Base-by-base conservation (phyloP, 2,797 vertebrate species). In the Cynodonichthys magdalenae region DNA sequence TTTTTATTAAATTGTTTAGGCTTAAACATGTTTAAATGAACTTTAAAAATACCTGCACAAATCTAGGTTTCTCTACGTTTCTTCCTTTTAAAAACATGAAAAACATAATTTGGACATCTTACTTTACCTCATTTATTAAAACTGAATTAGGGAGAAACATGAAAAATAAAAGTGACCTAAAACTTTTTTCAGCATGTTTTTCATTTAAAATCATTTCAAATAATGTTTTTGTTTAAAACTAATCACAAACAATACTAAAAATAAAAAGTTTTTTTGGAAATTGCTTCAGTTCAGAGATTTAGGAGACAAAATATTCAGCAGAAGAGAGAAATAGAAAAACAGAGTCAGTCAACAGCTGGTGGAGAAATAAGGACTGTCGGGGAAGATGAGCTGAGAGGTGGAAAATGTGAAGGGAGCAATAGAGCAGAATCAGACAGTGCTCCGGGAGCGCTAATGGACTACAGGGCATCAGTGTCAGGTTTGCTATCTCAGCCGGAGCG, bases 401-500 rank as follows among this genome's bases (percentile, higher is more conserved):
- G 73, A 66, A 84, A 85, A 84, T 75, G 81, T 77, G 60, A 81
- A 71, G 57, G 83, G 81, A 81, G 80, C 79, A 71, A 56, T 15
- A 61, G 67, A 67, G 59, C 74, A 71, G 74, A 69, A 51, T 72
- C 63, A 53, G 79, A 69, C 58, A 29, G 60, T 63, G 77, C 82
- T 74, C 68, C 52, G 66, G 71, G 64, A 78, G 77, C 58, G 67
- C 78, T 91, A 90, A 92, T 91, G 90, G 90, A 89, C 80, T 81
- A 15, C 69, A 66, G 88, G 87, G 87, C 88, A 88, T 88, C 88
- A 74, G 87, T 90, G 88, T 92, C 90, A 90, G 86, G 80, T 87
- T 85, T 81, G 87, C 82, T 87, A 76, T 87, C 83, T 80, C 69
- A 42, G 72, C 70, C 68, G 53, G 66, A 74, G 70, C 54, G 2